Percentiles rank a stretch among this genome's conserved stretches.
Evolutionary conservation across 2,797 vertebrate species (phyloP).

Genomic region (Enteromius argenteus): DNA sequence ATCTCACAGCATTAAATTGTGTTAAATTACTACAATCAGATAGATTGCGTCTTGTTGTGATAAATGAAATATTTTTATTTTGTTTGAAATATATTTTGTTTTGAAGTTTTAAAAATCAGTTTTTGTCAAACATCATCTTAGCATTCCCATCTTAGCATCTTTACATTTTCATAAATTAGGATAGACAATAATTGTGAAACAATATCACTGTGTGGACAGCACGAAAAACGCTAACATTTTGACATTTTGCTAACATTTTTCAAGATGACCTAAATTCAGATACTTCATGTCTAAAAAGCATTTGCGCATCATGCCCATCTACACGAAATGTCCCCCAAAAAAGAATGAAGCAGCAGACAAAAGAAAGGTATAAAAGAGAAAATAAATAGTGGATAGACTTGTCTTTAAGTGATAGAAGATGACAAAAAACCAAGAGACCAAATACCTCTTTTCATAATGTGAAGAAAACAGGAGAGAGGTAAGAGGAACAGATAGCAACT

Average conservation of each 20-base stretch:
- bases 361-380: not conserved
- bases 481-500: constrained; percentile 9
- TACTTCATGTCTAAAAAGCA: not conserved
- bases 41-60: not conserved
- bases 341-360: not conserved
- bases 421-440: constrained; percentile 16
- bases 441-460: constrained; percentile 23
- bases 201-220: not conserved
- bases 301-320: constrained; percentile 12
- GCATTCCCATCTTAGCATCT: not conserved
- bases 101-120: not conserved
- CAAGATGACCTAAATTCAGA: not conserved
- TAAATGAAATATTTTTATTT: too few species aligned
- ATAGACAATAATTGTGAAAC: not conserved
- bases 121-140: not conserved
- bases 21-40: not conserved
- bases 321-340: not conserved
- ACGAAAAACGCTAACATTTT: too few species aligned
- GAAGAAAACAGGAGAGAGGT: constrained; percentile 31
- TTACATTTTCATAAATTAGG: not conserved
- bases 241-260: too few species aligned
- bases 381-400: not conserved
- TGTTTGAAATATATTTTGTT: not conserved
- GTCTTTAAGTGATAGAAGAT: constrained; percentile 11
- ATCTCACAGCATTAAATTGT: not conserved